These are phyloP conservation scores for Emys orbicularis DNA, from an alignment of 2,797 vertebrate genomes.

Conservation along the genomic window DNA sequence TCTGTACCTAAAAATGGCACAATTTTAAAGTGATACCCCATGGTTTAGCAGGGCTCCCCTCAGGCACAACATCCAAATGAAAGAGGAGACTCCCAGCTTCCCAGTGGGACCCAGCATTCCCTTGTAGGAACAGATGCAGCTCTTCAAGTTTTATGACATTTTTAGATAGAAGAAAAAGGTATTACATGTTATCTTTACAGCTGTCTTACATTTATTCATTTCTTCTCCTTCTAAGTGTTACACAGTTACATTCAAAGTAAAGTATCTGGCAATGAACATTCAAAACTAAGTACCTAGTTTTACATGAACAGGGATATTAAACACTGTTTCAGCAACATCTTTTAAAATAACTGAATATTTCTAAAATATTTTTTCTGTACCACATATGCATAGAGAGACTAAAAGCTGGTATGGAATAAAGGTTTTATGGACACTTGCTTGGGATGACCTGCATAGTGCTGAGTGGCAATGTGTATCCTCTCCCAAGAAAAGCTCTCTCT, in stretches of 20 bases:
- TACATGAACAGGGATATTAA: not conserved
- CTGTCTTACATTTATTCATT: not conserved
- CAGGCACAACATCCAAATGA: constrained; percentile 25
- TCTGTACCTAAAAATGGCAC: not conserved
- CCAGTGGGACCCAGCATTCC: not conserved
- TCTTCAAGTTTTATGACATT: not conserved
- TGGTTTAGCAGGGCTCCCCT: constrained; percentile 4
- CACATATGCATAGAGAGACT: not conserved
- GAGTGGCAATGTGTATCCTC: not conserved
- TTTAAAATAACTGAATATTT: not conserved
- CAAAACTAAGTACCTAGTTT: not conserved
- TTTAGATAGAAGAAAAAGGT: not conserved
- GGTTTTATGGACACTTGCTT: not conserved
- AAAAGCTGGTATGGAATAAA: not conserved
- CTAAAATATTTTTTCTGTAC: not conserved
- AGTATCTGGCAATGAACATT: no score
- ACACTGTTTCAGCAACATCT: not conserved
- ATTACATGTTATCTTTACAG: not conserved
- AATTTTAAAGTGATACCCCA: not conserved
- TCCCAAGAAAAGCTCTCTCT: not conserved
- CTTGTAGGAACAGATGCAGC: not conserved
- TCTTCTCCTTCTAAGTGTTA: not conserved
- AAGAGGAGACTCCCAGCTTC: not conserved
- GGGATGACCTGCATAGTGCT: not conserved
- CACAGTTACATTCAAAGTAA: not conserved